These are phyloP conservation scores for Drosophila stalkeri DNA, from an alignment of 2,888 invertebrate genomes.

Conservation along the genomic window DNA sequence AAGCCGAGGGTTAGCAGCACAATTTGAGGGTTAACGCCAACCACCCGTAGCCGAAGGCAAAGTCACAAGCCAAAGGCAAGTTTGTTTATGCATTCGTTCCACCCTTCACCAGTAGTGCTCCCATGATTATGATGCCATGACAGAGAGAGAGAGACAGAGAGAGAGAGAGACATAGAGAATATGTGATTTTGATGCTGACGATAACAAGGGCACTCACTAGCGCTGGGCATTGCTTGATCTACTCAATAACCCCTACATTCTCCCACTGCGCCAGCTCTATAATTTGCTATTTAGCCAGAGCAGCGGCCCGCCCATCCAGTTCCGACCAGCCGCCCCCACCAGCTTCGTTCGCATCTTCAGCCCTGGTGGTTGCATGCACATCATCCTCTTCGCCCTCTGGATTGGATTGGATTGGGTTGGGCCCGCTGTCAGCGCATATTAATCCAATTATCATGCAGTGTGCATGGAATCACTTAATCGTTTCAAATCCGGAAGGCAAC, in stretches of 20 bases:
- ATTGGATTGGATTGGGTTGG: conserved; percentile 16
- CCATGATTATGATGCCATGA: conserved; percentile 49
- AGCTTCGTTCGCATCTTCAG: neutral
- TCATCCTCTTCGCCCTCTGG: conserved; percentile 54
- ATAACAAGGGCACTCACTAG: conserved; percentile 55
- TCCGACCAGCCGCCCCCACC: conserved; percentile 38
- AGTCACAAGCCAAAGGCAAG: conserved; percentile 28
- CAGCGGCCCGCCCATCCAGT: conserved; percentile 47
- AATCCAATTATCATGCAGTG: conserved; percentile 83
- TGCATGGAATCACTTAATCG: conserved; percentile 83
- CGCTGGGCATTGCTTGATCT: conserved; percentile 23
- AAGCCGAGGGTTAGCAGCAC: conserved; percentile 30
- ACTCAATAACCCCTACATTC: conserved; percentile 48
- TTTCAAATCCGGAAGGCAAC: conserved; percentile 69
- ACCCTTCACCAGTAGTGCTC: conserved; percentile 52
- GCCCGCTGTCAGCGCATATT: conserved; percentile 77
- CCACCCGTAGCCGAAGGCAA: conserved; percentile 71
- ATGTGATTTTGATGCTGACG: conserved; percentile 36
- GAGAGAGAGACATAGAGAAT: neutral
- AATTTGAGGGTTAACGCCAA: conserved; percentile 56
- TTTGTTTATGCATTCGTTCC: conserved; percentile 55
- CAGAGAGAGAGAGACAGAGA: conserved; percentile 10
- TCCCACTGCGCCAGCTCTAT: conserved; percentile 29
- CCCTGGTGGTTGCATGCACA: conserved; percentile 44
- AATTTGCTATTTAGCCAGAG: conserved; percentile 62